These are phyloP conservation scores for Drosophila sucinea DNA, from an alignment of 1,140 invertebrate species.

Conservation along the genomic window DNA sequence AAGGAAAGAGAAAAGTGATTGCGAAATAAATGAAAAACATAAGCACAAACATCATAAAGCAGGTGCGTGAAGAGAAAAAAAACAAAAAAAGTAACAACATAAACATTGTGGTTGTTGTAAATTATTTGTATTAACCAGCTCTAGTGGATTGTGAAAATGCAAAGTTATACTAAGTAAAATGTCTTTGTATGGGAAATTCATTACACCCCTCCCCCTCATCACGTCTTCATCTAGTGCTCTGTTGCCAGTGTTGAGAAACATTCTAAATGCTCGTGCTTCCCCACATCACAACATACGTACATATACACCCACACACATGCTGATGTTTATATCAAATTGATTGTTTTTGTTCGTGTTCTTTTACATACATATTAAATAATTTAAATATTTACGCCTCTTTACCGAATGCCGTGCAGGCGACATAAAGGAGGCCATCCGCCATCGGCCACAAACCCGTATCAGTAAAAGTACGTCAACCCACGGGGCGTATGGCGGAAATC, in stretches of 20 bases:
- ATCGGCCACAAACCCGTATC: slow-evolving; percentile 45
- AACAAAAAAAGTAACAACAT: slow-evolving; percentile 15
- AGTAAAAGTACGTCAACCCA: slow-evolving; percentile 29
- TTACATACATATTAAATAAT: slow-evolving; percentile 57
- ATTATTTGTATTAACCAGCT: background rate
- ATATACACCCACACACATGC: slow-evolving; percentile 39
- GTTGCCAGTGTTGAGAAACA: slow-evolving; percentile 58
- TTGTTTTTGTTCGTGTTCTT: slow-evolving; percentile 54
- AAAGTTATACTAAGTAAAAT: slow-evolving; percentile 24
- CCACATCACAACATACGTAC: background rate
- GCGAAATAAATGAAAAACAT: slow-evolving; percentile 54
- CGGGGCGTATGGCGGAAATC: slow-evolving; percentile 61
- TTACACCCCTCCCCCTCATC: slow-evolving; percentile 1
- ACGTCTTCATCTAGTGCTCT: slow-evolving; percentile 1
- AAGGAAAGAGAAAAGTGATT: slow-evolving; percentile 62
- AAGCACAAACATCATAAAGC: background rate
- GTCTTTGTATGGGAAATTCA: slow-evolving; percentile 32
- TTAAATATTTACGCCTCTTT: slow-evolving; percentile 32
- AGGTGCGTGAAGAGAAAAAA: slow-evolving; percentile 20
- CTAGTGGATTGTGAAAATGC: background rate
- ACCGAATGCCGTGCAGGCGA: slow-evolving; percentile 25
- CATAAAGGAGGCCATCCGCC: slow-evolving; percentile 11
- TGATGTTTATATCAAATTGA: slow-evolving; percentile 32
- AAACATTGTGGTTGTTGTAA: background rate
- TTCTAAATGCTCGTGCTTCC: slow-evolving; percentile 12